phyloP scores from a whole-genome alignment of 1,140 invertebrate genomes.

The Brachionus rubens region DNA sequence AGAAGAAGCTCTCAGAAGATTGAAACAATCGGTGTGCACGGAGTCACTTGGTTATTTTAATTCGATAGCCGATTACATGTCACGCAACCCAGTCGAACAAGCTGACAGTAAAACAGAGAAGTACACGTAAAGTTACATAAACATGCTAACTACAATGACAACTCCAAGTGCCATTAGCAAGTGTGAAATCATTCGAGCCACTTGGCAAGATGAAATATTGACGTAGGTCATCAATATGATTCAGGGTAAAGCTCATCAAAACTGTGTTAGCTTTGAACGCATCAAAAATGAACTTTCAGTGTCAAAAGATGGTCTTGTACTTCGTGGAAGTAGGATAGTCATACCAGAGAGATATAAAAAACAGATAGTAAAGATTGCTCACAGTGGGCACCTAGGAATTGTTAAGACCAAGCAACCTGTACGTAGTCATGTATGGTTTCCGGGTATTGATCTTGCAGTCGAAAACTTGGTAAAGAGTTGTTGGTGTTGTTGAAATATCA shows the following conservation, averaged over 20 bases:
- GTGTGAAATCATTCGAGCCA: no score
- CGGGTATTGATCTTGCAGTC: slow-evolving; percentile 46
- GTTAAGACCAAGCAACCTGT: slow-evolving; percentile 49
- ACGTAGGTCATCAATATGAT: neutral
- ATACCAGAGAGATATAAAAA: slow-evolving; percentile 47
- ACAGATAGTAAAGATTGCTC: slow-evolving; percentile 46
- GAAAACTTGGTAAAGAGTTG: slow-evolving; percentile 48
- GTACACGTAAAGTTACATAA: no score
- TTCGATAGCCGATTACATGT: no score
- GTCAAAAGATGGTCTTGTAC: slow-evolving; percentile 29
- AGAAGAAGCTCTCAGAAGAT: no score
- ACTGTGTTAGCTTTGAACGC: neutral
- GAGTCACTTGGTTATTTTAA: neutral
- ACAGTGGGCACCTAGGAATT: slow-evolving; percentile 48
- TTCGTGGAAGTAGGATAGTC: slow-evolving; percentile 46
- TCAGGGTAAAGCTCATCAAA: no score
- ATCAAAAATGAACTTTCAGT: neutral
- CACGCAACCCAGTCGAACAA: no score
- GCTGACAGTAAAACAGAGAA: no score
- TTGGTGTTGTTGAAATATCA: slow-evolving; percentile 48
- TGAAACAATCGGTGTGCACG: no score
- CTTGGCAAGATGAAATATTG: neutral
- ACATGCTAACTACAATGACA: no score
- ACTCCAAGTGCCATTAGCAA: no score
- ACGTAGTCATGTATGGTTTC: slow-evolving; percentile 48